Evolutionary conservation across 2,888 invertebrate species (phyloP), one percentile per base, ranked within the genome.

Genomic region (Romanomermis culicivorax): DNA sequence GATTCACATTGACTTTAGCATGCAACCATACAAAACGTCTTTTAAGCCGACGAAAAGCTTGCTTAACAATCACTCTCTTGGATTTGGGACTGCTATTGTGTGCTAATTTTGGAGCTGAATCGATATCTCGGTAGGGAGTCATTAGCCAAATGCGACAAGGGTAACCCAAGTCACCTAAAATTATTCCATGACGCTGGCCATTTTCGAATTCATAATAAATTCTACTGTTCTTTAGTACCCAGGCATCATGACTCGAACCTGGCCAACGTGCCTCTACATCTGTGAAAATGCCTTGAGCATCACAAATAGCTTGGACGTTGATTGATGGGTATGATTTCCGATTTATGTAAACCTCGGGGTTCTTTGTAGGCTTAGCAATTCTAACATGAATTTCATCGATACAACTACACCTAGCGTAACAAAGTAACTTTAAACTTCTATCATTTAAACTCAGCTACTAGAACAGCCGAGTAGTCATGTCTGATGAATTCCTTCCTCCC

Each of bases 41-140:
- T 51, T 55, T 55, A n/a, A 4, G 36, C 17, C 29, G 51, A 11
- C 55, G 52, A 43, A 55, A 54, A 17, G 29, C n/a, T 3, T 42
- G 24, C 30, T 54, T 51, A 52, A 54, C 23, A 2, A 14, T 25
- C 4, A 29, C 36, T 7, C 54, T n/a, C 4, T 51, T 54, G 3
- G n/a, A 14, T 51, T 26, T 51, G 27, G 52, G 54, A 7, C 36
- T 36, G 17, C 3, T 17, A 52, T 58, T 58, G 54, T 42, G 56
- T 29, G 54, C 20, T 36, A 42, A n/a, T 42, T 58, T 27, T n/a
- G 43, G 11, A 29, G 51, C 54, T 24, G 53, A 49, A 25, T 26
- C 25, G 2, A 57, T 54, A 48, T 59, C 52, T 3, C 11, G 7
- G 23, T 48, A 51, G n/a, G 57, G 58, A 11, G 59, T 59, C 54